Percentiles rank a stretch among this genome's conserved stretches.
Evolutionary conservation across 2,113 vertebrate genomes (phyloP).

Genomic region (Delphinus delphis): DNA sequence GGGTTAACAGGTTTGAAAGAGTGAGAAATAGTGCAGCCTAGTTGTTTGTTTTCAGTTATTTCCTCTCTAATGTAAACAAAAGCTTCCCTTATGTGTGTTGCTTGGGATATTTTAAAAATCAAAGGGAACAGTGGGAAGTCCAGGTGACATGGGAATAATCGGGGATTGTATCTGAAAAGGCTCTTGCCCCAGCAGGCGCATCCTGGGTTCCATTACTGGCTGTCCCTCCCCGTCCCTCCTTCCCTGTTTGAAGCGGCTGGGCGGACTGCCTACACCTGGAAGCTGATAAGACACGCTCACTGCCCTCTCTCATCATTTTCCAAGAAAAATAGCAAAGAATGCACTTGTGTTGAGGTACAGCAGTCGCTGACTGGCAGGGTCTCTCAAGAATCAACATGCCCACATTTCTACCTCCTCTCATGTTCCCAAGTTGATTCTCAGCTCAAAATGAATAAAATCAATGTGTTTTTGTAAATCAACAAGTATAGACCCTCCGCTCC

Average conservation of each 20-base stretch:
- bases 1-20: background rate
- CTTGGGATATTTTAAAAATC: background rate
- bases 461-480: slow-evolving; percentile 62
- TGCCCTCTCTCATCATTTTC: slow-evolving; percentile 51
- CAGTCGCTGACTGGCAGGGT: slow-evolving; percentile 46
- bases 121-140: background rate
- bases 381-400: slow-evolving; percentile 42
- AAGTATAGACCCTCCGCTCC: slow-evolving; percentile 12
- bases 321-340: slow-evolving; percentile 68
- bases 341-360: background rate
- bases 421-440: slow-evolving; percentile 54
- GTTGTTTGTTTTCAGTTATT: slow-evolving; percentile 9
- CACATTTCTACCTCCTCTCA: slow-evolving; percentile 48
- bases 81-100: background rate
- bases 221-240: background rate
- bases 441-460: slow-evolving; percentile 51
- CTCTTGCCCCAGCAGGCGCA: background rate
- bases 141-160: slow-evolving; percentile 34
- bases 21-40: background rate
- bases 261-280: slow-evolving; percentile 61
- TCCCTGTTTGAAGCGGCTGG: slow-evolving; percentile 63
- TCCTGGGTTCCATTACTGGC: background rate
- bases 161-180: background rate
- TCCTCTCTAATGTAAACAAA: background rate
- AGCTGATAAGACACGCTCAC: slow-evolving; percentile 55